These are phyloP conservation scores for Remorina albescens DNA, from an alignment of 2,797 vertebrate species.

Conservation along the genomic window DNA sequence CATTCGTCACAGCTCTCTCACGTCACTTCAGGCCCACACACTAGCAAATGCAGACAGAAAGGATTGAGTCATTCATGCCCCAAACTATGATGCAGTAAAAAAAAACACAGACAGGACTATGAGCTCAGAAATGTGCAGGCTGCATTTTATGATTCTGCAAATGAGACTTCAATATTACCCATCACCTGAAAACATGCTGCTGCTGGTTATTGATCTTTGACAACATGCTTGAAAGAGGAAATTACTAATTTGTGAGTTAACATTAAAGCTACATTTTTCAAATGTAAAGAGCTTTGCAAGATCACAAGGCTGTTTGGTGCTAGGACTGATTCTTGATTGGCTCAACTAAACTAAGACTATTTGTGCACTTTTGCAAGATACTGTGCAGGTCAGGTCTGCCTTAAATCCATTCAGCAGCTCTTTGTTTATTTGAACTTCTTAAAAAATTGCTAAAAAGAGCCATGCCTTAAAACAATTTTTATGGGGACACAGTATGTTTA, in stretches of 20 bases:
- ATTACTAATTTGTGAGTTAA: not conserved
- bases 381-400: not conserved
- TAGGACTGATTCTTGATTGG: not conserved
- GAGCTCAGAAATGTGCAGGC: slow-evolving; percentile 4
- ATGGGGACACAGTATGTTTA: no score
- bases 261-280: slow-evolving; percentile 6
- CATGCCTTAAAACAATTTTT: no score
- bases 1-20: slow-evolving; percentile 53
- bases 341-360: no score
- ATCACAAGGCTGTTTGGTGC: slow-evolving; percentile 2
- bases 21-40: slow-evolving; percentile 41
- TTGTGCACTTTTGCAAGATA: no score
- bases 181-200: not conserved
- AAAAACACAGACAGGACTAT: slow-evolving; percentile 16
- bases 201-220: not conserved
- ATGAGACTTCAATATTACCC: not conserved
- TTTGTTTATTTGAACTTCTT: no score
- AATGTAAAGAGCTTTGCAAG: no score
- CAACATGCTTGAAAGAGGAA: not conserved
- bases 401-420: not conserved
- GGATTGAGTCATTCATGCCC: slow-evolving; percentile 17
- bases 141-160: not conserved
- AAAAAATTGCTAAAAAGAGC: no score
- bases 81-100: not conserved
- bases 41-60: slow-evolving; percentile 39